Base-by-base conservation (phyloP, 2,888 invertebrate species). In the Chrysotoxum bicinctum region DNA sequence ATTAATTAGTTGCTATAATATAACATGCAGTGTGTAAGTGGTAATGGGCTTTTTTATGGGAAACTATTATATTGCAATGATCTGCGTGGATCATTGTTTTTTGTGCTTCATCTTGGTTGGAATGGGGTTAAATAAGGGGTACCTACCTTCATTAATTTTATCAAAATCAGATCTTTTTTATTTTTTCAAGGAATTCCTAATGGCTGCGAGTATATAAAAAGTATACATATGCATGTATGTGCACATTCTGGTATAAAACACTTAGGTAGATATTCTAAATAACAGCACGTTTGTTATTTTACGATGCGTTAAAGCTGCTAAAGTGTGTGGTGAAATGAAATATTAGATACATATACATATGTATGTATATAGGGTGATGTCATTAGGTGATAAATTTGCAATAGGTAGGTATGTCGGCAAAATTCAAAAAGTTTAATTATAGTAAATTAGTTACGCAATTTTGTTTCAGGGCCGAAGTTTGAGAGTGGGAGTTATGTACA, bases 301-400 rank as follows among this genome's bases (percentile, higher is more conserved):
- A 80, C 68, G 74, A 80, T 66, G 58, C 79, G 73, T 60, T 58
- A 21, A 50, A 48, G 30, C 21, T 21, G 8, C 26, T 7, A 6
- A 26, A 58, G 16, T 77, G 43, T 72, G 52, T 35, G 30, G 43
- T 43, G 21, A 23, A 30, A 21, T 50, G 7, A 2, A 23, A 21
- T 5, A 2, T 48, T 19, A 0, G 10, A 12, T 37, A 37, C 8
- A 7, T 19, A 43, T 48, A 45, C 3, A 4, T 37, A 30, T 8
- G 45, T 5, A 43, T 48, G 19, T 0, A 4, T 37, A 30, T 8
- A 37, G 3, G 62, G 30, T 80, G 80, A 80, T 80, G 80, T 80
- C 80, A 80, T 79, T 48, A 21, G 48, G 64, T 45, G 74, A 54
- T 80, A 69, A 80, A 80, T 80, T 58, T 45, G 45, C 45, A 64